Base-by-base conservation (phyloP, 1,140 invertebrate species). In the Centruroides sculpturatus region DNA sequence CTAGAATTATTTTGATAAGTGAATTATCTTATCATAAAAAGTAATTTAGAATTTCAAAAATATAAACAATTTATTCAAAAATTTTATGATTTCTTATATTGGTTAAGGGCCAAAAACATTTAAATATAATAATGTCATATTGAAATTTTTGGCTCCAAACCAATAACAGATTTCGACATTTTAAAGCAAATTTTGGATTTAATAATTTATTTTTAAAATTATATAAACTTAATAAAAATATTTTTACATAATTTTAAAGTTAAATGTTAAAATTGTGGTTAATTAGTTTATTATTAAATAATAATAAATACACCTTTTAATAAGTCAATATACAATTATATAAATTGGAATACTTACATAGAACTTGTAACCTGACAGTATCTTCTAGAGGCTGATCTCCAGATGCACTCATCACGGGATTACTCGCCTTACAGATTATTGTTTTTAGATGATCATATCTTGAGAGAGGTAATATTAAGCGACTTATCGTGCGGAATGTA, bases 401-500 rank as follows among this genome's bases (percentile, higher is more conserved):
- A n/a, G 56, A 55, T 35, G 59, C 60, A n/a, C 63, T 54, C 10
- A 67, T 41, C 35, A 67, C 59, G 47, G 62, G 57, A 61, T 67
- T 67, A 3, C 55, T 55, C 49, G 64, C 66, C 60, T 66, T 67
- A 53, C 66, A n/a, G 47, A 66, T 66, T 55, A 66, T 66, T 13
- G 64, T 64, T 13, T 58, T 57, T 11, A 59, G 53, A 59, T 66
- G 66, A 54, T 67, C 66, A 47, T 59, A 61, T 49, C 64, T 51
- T 10, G 64, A 57, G n/a, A 63, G 64, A 47, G 59, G 61, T 46
- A 67, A 64, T 35, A 58, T 62, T 4, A 67, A 48, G 34, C 49
- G 66, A 13, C 55, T 58, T 23, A 50, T 55, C 5, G 60, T 67
- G 34, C 23, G 12, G 46, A 57, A 67, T 11, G 64, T 67, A 10